phyloP scores from a whole-genome alignment of 2,888 invertebrate species.

The Theristus sp. region DNA sequence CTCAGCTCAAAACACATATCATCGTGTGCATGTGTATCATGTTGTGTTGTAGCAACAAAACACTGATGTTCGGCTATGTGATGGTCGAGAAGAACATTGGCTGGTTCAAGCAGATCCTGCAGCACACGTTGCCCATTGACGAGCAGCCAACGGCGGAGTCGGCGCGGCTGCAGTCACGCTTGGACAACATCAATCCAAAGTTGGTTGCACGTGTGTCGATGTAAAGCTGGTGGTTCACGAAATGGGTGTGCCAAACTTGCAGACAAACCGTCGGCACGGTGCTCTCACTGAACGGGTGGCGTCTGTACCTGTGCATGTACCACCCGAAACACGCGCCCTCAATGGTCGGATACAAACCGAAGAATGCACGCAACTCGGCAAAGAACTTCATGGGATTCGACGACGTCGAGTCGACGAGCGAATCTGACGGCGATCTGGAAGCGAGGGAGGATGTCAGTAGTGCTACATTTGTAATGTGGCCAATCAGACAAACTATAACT shows the following conservation, averaged over 20 bases:
- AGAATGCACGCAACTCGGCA: background rate
- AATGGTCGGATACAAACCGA: conserved; percentile 3
- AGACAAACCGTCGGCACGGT: conserved; percentile 92
- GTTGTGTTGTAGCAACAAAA: conserved; percentile 64
- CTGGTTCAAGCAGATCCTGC: conserved; percentile 79
- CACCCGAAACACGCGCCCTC: conserved; percentile 72
- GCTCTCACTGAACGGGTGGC: conserved; percentile 77
- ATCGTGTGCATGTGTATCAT: too few species aligned
- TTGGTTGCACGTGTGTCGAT: background rate
- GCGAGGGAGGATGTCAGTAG: conserved; percentile 2
- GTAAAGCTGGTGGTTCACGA: conserved; percentile 42
- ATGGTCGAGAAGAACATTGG: conserved; percentile 71
- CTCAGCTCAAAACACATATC: too few species aligned
- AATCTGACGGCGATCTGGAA: conserved; percentile 8
- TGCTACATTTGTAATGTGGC: background rate
- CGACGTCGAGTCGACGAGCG: conserved; percentile 9
- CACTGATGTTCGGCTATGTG: conserved; percentile 79
- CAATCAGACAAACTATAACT: background rate
- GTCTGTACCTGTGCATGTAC: conserved; percentile 95
- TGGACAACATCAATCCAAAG: conserved; percentile 1
- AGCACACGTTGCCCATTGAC: conserved; percentile 57
- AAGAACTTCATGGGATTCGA: conserved; percentile 12
- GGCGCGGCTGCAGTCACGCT: background rate
- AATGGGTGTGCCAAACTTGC: too few species aligned
- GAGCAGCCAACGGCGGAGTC: background rate